Base-by-base conservation (phyloP, 1,140 invertebrate species). In the Trichoplusia ni region DNA sequence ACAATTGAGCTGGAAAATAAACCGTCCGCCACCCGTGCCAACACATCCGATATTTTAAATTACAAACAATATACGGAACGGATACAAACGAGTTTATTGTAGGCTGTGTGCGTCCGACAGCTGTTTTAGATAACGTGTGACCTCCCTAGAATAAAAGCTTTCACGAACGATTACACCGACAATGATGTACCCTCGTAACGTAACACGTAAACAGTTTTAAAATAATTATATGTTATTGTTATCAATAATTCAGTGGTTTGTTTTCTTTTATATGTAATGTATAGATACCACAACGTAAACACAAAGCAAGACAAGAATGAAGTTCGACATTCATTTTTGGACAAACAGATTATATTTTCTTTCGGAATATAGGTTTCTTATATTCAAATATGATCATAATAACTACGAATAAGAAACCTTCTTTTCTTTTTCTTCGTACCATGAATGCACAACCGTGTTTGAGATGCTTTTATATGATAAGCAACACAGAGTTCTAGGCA, bases 41-140 rank as follows among this genome's bases (percentile, higher is more conserved):
- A 75, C 75, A 73, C 75, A 74, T 60, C 74, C 79, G 79, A 88
- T 83, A 84, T 84, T 89, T 88, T 86, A 88, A 89, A 86, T 88
- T 85, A 84, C 86, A 82, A 82, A 86, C 85, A 89, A 86, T 88
- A 89, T 82, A 81, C 78, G 72, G 75, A 69, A 66, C 70, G 79
- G 86, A 81, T 81, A 85, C 82, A 86, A 88, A 89, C 80, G 85
- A 82, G 79, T 74, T 78, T 78, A 89, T 88, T 89, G 84, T 88
- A 81, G 77, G 73, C 71, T 81, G 80, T 76, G 80, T 89, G 86
- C 82, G 71, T 69, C 72, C 77, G 84, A 86, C 86, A 88, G 86
- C 84, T 83, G 86, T 79, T 85, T 88, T 81, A 88, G 86, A 89
- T 89, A 89, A 88, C 84, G 81, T 80, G 86, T 81, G 86, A 86